These are phyloP conservation scores for Hemiprocne comata DNA, from an alignment of 2,113 vertebrate genomes.

Conservation along the genomic window DNA sequence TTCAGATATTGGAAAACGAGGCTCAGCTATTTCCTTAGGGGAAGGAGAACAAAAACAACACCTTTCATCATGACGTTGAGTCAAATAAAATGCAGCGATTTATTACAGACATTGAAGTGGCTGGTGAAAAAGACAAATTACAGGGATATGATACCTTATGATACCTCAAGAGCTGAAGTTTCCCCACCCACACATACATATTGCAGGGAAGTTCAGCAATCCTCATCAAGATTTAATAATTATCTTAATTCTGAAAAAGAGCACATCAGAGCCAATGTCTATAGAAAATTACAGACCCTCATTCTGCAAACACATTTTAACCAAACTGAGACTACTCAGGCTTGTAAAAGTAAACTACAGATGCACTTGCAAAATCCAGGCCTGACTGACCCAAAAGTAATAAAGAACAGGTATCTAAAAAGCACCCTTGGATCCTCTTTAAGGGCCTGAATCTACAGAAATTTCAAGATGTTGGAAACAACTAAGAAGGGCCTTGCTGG, in stretches of 20 bases:
- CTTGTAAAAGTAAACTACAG: neutral
- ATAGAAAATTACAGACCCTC: neutral
- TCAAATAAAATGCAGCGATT: neutral
- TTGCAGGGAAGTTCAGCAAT: neutral
- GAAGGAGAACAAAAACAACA: neutral
- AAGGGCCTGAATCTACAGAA: neutral
- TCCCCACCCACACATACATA: neutral
- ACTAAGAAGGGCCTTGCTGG: neutral
- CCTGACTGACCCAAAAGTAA: neutral
- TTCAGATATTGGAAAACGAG: constrained; percentile 19
- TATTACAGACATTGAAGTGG: neutral
- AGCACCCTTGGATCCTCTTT: neutral
- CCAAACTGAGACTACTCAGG: neutral
- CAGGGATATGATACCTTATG: neutral
- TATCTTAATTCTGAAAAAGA: neutral
- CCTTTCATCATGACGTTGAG: neutral
- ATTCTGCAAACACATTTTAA: neutral
- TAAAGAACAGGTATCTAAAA: neutral
- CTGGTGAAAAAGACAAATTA: neutral
- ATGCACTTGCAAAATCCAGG: neutral
- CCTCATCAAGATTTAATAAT: neutral
- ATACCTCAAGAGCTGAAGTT: neutral
- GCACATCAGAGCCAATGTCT: neutral
- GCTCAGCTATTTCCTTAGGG: neutral
- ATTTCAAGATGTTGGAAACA: neutral